A percentile compares a stretch with the other conserved stretches of the same genome.
Conservation (phyloP, 2,797 vertebrate genomes). For the Glossophaga mutica region DNA sequence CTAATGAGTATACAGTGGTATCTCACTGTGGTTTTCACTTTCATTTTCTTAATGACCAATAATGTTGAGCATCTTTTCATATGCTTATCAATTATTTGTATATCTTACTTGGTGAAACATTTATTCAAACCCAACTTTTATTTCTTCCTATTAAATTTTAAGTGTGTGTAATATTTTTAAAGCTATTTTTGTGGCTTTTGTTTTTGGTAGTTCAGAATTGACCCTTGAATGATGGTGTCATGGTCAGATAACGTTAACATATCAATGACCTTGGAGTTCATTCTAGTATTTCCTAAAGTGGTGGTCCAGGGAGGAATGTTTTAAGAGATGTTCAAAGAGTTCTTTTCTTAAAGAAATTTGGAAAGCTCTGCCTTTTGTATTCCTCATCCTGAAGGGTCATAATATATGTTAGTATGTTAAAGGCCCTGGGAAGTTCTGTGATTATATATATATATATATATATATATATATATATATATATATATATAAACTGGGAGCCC, state of each 20-base stretch:
- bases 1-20: too few relatives aligned
- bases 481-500: not conserved
- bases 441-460: not conserved
- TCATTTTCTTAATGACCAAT: not conserved
- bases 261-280: not conserved
- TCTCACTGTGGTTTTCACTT: not conserved
- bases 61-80: too few relatives aligned
- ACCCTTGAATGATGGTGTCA: not conserved
- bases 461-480: too few relatives aligned
- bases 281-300: not conserved
- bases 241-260: not conserved
- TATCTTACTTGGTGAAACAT: not conserved
- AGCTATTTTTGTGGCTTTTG: not conserved
- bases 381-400: not conserved
- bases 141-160: not conserved
- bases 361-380: not conserved
- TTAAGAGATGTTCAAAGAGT: not conserved
- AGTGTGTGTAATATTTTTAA: not conserved
- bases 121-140: not conserved
- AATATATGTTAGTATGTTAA: not conserved
- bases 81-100: too few relatives aligned
- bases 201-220: not conserved
- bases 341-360: not conserved
- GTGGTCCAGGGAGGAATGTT: not conserved
- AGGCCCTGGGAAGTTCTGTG: not conserved